Conservation (phyloP, 2,797 vertebrate species). For the Cercopithecus petaurista region DNA sequence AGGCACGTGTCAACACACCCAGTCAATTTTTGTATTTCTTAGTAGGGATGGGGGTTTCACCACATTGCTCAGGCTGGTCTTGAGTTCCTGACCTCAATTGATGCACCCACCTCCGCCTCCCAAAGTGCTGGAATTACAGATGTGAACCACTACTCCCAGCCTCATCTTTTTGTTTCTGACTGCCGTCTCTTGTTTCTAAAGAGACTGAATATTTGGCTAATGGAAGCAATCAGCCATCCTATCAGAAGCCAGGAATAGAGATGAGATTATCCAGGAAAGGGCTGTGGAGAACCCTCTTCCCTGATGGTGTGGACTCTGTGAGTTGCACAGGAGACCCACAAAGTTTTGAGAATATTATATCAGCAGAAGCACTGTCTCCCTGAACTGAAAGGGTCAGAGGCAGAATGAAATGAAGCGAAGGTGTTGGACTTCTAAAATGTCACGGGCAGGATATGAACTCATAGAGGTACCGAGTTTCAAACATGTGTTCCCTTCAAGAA, state of each 20-base stretch:
- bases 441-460: not conserved
- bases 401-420: not conserved
- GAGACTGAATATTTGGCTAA: not conserved
- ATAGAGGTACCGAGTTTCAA: not conserved
- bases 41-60: not conserved
- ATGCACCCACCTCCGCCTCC: not conserved
- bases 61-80: not conserved
- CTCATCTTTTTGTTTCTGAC: not conserved
- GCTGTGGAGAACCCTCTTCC: not conserved
- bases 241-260: not conserved
- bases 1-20: not conserved
- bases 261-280: not conserved
- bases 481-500: not conserved
- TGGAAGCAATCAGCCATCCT: not conserved
- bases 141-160: not conserved
- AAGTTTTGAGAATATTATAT: not conserved
- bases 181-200: not conserved
- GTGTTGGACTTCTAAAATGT: not conserved
- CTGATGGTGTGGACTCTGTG: not conserved
- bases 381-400: not conserved
- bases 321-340: not conserved
- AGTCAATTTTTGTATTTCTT: not conserved
- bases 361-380: not conserved
- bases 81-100: not conserved
- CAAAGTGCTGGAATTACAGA: not conserved